Percentiles rank a stretch among this genome's conserved stretches.
Conservation (phyloP, 2,113 vertebrate genomes). For the Chauna torquata region DNA sequence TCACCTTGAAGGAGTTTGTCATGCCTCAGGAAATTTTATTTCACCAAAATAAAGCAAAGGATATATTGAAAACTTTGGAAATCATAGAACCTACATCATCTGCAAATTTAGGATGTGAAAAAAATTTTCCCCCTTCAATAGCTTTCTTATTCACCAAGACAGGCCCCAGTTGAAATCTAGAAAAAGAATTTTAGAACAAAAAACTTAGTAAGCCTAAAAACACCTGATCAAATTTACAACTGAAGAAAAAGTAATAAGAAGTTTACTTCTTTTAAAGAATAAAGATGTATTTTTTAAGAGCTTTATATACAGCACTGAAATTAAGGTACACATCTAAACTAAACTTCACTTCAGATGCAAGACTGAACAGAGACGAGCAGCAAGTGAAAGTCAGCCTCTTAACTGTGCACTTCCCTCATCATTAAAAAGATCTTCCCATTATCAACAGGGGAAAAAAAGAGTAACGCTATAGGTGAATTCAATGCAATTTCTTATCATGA, state of each 20-base stretch:
- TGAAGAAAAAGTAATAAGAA: slow-evolving; percentile 77
- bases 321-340: slow-evolving; percentile 42
- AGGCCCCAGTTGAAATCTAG: slow-evolving; percentile 44
- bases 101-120: slow-evolving; percentile 57
- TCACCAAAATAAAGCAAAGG: slow-evolving; percentile 48
- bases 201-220: slow-evolving; percentile 69
- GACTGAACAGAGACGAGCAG: neutral
- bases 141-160: slow-evolving; percentile 60
- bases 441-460: no score
- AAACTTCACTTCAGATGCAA: slow-evolving; percentile 29
- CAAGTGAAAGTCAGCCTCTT: neutral
- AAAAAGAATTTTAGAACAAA: slow-evolving; percentile 62
- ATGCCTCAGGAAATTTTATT: neutral
- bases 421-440: neutral
- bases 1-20: neutral
- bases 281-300: slow-evolving; percentile 69
- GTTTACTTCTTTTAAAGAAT: slow-evolving; percentile 77
- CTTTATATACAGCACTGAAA: slow-evolving; percentile 51
- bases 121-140: slow-evolving; percentile 59
- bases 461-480: neutral
- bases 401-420: neutral
- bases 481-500: rapidly evolving
- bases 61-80: slow-evolving; percentile 55
- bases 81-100: slow-evolving; percentile 59
- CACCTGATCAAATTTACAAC: slow-evolving; percentile 82